Evolutionary conservation across 2,888 invertebrate genomes (phyloP), one percentile per base, ranked within the genome.

Genomic region (Stenurella melanura): DNA sequence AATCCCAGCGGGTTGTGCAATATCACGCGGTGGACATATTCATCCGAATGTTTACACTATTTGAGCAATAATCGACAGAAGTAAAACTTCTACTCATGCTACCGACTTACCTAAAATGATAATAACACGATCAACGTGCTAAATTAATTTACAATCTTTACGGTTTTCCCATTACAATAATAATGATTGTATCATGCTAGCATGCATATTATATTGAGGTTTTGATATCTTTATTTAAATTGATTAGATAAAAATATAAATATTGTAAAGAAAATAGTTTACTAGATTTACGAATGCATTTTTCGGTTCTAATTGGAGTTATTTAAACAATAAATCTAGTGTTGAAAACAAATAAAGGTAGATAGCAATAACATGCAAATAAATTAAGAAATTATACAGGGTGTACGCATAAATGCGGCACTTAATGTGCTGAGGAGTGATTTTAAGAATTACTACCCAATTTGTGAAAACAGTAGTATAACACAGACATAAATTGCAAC

Each of bases 231-330:
- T 50, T 50, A 50, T 50, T 50, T n/a, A 50, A n/a, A n/a, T 15
- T 50, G 50, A n/a, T 50, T 50, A 50, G 50, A 50, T 50, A 50
- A 50, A 50, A 50, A 50, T n/a, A n/a, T n/a, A n/a, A 50, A n/a
- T 50, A 50, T 3, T 50, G 12, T 15, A 11, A 50, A 50, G 38
- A 38, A 7, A 38, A 10, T 38, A 50, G 50, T 50, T 50, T 9
- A 34, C 30, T 34, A 34, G 7, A 4, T 34, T 34, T 34, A 34
- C 7, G 30, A 34, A 6, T 50, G n/a, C 42, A 42, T 11, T 42
- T 42, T 11, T 42, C 1, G 12, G 12, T 42, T 11, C 42, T 12
- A 42, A 42, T 42, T 42, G 7, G 2, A 42, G 7, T 15, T 12
- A 12, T n/a, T 50, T 50, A 15, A 15, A 42, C 15, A 42, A 15